Evolutionary conservation across 2,888 invertebrate species (phyloP).

Genomic region (Parasteatoda lunata): DNA sequence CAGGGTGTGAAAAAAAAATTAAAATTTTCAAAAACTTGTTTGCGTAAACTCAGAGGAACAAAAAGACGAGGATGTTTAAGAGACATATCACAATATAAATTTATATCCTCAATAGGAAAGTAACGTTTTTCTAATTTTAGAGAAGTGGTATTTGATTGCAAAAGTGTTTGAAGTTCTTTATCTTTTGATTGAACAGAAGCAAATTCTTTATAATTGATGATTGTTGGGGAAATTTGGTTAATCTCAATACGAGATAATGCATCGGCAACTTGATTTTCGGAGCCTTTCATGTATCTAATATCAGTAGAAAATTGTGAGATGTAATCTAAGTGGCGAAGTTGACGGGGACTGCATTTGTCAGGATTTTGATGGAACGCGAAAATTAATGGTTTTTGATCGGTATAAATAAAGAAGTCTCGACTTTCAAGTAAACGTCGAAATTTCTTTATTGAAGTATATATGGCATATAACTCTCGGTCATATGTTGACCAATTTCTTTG

Average conservation of each 20-base stretch:
- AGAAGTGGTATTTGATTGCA: neutral
- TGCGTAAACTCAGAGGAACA: constrained; percentile 7
- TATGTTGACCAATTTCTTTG: constrained; percentile 17
- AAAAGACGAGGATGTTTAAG: constrained; percentile 8
- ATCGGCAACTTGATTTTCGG: constrained; percentile 36
- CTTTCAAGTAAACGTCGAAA: constrained; percentile 70
- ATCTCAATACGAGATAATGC: constrained; percentile 41
- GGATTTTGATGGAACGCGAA: constrained; percentile 72
- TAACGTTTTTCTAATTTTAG: neutral
- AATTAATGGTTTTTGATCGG: constrained; percentile 47
- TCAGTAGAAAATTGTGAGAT: too few relatives aligned
- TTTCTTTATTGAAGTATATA: constrained; percentile 70
- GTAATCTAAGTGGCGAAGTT: too few relatives aligned
- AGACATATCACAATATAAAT: neutral
- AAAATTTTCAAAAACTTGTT: neutral
- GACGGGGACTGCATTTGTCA: neutral
- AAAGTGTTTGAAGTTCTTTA: neutral
- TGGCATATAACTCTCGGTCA: constrained; percentile 69
- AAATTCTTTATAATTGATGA: neutral
- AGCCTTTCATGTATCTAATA: constrained; percentile 71
- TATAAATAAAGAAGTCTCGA: constrained; percentile 38
- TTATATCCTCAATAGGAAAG: neutral
- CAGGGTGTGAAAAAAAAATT: constrained; percentile 12
- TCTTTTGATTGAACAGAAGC: neutral
- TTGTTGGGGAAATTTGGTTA: neutral